Percentiles rank a stretch among this genome's conserved stretches.
Conservation (phyloP, 2,888 invertebrate species). For the Aphidius colemani region DNA sequence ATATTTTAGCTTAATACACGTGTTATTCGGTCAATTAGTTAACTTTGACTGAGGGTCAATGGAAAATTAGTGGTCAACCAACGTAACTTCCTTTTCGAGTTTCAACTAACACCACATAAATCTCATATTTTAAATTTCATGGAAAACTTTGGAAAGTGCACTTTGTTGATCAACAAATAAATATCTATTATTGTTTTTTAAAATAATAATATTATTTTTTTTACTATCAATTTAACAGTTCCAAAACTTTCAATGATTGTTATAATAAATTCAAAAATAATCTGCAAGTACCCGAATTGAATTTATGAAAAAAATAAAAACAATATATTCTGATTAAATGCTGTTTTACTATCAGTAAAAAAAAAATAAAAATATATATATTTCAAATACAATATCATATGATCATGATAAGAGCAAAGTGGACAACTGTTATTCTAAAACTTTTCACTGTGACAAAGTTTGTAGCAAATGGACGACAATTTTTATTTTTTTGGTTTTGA, state of each 20-base stretch:
- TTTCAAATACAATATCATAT: conserved; percentile 25
- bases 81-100: not conserved
- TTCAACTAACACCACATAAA: not conserved
- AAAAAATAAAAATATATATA: conserved; percentile 9
- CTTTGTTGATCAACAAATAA: no score
- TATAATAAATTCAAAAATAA: no score
- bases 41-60: conserved; percentile 4
- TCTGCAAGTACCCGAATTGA: no score
- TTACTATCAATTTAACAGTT: no score
- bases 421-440: conserved; percentile 32
- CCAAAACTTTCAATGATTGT: no score
- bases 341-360: conserved; percentile 12
- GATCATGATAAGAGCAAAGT: conserved; percentile 41
- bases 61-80: not conserved
- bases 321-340: conserved; percentile 8
- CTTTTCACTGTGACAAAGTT: conserved; percentile 44
- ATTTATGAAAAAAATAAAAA: no score
- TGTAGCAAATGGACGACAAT: conserved; percentile 37
- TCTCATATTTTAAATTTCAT: no score
- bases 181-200: no score
- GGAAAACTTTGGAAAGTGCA: no score
- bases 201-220: no score
- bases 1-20: not conserved
- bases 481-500: conserved; percentile 42
- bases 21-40: conserved; percentile 11